These are phyloP conservation scores for Cuniculus paca DNA, from an alignment of 2,797 vertebrate species.

Conservation along the genomic window DNA sequence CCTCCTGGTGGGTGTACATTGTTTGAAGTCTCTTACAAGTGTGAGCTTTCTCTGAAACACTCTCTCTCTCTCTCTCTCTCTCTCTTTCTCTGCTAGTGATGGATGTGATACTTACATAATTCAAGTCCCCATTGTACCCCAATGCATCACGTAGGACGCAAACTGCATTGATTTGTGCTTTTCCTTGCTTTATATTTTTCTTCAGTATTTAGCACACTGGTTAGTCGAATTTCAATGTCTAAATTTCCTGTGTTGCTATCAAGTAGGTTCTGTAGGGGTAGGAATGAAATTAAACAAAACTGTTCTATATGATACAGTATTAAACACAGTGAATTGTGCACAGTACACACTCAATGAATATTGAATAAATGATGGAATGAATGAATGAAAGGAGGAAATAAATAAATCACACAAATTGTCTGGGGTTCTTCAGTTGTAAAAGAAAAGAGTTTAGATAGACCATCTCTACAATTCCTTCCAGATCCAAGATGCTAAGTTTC, in stretches of 20 bases:
- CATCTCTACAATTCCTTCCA: not conserved
- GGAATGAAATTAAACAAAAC: not conserved
- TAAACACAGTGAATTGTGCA: not conserved
- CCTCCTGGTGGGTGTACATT: not conserved
- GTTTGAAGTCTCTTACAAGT: not conserved
- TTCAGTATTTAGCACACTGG: not conserved
- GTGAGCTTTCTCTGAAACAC: not conserved
- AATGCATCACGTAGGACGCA: not conserved
- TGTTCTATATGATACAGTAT: not conserved
- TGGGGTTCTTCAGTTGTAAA: not conserved
- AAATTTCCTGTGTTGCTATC: not conserved
- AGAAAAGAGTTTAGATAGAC: not conserved
- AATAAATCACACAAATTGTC: not conserved
- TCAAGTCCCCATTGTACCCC: not conserved
- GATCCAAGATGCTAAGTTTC: slow-evolving; percentile 2
- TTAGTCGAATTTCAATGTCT: not conserved
- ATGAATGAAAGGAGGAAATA: not conserved
- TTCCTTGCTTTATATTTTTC: not conserved
- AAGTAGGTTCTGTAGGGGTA: not conserved
- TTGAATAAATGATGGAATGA: not conserved
- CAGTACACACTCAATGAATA: not conserved
- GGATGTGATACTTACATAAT: not conserved
- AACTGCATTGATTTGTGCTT: not conserved
- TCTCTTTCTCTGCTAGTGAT: no score
- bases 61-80: not conserved